Percentiles rank a stretch among this genome's conserved stretches.
Conservation (phyloP, 2,888 invertebrate species). For the Nebria brevicollis region DNA sequence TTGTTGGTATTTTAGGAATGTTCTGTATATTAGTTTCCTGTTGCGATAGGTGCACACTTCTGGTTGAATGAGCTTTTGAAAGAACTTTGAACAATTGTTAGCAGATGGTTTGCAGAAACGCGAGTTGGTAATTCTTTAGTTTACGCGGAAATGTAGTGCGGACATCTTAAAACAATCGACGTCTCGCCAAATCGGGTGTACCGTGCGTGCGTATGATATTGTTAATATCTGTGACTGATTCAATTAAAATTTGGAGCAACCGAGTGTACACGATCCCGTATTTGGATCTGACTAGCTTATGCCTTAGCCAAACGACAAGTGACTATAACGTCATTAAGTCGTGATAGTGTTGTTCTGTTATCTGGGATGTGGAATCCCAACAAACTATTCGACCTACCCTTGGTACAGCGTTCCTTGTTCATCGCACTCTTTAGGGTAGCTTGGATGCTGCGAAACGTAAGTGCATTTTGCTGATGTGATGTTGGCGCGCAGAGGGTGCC, state of each 20-base stretch:
- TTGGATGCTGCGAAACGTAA: constrained; percentile 47
- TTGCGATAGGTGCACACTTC: not conserved
- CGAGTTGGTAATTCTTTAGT: not conserved
- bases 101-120: not conserved
- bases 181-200: constrained; percentile 15
- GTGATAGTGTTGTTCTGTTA: constrained; percentile 65
- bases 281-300: constrained; percentile 65
- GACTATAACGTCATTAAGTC: constrained; percentile 66
- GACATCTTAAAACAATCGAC: constrained; percentile 33
- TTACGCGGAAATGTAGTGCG: not conserved
- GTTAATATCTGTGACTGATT: constrained; percentile 65
- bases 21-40: too few relatives aligned
- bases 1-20: too few relatives aligned
- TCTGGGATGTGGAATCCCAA: constrained; percentile 57
- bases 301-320: constrained; percentile 65
- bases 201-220: constrained; percentile 58
- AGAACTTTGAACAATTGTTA: not conserved
- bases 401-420: constrained; percentile 44
- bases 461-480: constrained; percentile 37
- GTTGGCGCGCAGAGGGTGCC: constrained; percentile 35
- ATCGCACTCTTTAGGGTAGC: constrained; percentile 48
- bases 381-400: constrained; percentile 49
- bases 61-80: not conserved
- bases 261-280: constrained; percentile 48
- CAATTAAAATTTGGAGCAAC: constrained; percentile 63